These are phyloP conservation scores for Thryonomys swinderianus DNA, from an alignment of 2,113 vertebrate genomes.

Conservation along the genomic window DNA sequence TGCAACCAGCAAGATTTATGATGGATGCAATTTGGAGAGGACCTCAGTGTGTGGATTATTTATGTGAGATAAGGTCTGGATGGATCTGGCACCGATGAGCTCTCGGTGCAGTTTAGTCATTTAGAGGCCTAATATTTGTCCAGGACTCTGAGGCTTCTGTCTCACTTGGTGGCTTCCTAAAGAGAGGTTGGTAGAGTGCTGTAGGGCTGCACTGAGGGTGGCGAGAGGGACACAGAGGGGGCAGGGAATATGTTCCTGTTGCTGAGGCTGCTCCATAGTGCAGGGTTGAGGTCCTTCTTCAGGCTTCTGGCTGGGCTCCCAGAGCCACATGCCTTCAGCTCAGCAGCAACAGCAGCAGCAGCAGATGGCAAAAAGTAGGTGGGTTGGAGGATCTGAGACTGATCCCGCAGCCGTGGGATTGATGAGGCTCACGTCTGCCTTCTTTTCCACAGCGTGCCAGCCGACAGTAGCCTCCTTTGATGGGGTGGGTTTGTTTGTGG, in stretches of 20 bases:
- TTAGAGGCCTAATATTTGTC: constrained; percentile 4
- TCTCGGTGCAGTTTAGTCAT: neutral
- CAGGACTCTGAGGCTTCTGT: neutral
- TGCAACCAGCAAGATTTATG: neutral
- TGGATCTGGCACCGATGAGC: neutral
- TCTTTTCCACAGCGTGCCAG: constrained; percentile 65
- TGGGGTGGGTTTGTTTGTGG: constrained; percentile 72
- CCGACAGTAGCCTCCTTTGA: constrained; percentile 69
- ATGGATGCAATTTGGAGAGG: neutral
- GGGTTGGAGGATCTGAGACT: constrained; percentile 87
- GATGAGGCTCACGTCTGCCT: constrained; percentile 82
- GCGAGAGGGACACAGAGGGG: neutral
- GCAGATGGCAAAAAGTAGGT: constrained; percentile 90
- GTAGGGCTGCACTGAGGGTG: too few relatives aligned
- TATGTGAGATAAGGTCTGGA: neutral
- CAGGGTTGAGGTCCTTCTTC: constrained; percentile 78
- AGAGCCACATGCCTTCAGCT: constrained; percentile 84
- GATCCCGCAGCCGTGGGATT: constrained; percentile 87
- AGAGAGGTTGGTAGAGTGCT: neutral
- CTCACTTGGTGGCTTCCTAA: neutral
- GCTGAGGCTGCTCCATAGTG: neutral
- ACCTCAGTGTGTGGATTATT: neutral
- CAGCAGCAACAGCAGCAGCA: too few relatives aligned
- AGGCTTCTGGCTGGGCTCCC: constrained; percentile 84
- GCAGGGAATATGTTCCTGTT: neutral